A percentile compares a stretch with the other conserved stretches of the same genome.
Evolutionary conservation across 1,140 invertebrate genomes (phyloP).

Genomic region (Microvelia longipes): DNA sequence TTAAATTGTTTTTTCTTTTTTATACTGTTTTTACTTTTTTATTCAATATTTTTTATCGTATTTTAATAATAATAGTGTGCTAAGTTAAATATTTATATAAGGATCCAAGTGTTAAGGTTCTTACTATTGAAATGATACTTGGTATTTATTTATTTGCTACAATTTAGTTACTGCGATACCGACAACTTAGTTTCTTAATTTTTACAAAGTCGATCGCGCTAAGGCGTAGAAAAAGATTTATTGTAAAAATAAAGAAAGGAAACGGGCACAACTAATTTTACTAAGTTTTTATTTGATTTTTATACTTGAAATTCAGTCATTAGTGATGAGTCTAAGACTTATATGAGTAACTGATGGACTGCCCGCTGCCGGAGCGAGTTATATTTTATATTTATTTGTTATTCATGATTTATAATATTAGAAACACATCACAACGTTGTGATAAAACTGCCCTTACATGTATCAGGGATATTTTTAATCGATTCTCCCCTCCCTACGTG

Average conservation of each 20-base stretch:
- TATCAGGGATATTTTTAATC: neutral
- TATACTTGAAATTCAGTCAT: neutral
- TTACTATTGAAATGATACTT: too few species aligned
- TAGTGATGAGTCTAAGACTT: constrained; percentile 11
- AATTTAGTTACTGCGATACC: too few species aligned
- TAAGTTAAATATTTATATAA: too few species aligned
- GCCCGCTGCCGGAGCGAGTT: constrained; percentile 9
- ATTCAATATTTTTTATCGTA: neutral
- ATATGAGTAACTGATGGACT: constrained; percentile 16
- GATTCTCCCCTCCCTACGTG: neutral
- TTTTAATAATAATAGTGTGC: neutral
- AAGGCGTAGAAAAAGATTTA: too few species aligned
- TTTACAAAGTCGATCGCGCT: too few species aligned
- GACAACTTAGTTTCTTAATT: too few species aligned
- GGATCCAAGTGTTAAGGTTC: too few species aligned
- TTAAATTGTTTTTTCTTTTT: neutral
- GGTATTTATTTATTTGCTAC: too few species aligned
- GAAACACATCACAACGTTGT: constrained; percentile 7
- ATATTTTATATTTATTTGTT: constrained; percentile 10
- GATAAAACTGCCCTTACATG: neutral
- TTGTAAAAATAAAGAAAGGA: too few species aligned
- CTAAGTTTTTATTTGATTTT: neutral
- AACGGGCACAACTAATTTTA: neutral
- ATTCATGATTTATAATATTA: constrained; percentile 3
- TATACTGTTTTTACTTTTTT: neutral